Base-by-base conservation (phyloP, 2,113 vertebrate genomes). In the Vulpes ferrilata region DNA sequence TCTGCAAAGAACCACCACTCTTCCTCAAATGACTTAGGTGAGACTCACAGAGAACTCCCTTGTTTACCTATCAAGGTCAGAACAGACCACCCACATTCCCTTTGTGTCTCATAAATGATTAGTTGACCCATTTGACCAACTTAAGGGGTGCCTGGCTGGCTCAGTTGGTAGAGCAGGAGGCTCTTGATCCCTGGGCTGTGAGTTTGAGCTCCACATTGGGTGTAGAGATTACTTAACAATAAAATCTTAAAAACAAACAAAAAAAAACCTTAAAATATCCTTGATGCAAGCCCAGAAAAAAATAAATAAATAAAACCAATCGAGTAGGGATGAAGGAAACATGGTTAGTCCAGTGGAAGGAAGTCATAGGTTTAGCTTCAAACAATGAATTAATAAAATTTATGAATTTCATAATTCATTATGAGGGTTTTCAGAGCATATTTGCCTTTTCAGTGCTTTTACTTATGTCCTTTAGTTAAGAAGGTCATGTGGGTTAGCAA, bases 381-480 rank as follows among this genome's bases (percentile, higher is more conserved):
- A 89, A 93, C 19, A 67, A 3, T 1, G 25, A 93, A 67, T 76
- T 85, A 43, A 51, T 55, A 94, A 92, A 43, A 80, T 65, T 67
- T 88, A 60, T 89, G 13, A 85, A 87, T 73, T 93, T 69, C 79
- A 60, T 84, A 86, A 86, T 67, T 22, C 27, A 69, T 67, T 65
- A 82, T 65, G 27, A 95, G 20, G 3, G 11, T 43, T 93, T 93
- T 88, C n/a, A 35, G 1, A 73, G 22, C 38, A 65, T 64, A 79
- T 51, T 60, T 83, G 16, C 27, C 10, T 90, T 83, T 19, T 43
- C 12, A 32, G 59, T 83, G 69, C 51, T 25, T 96, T 96, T 83
- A 88, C 53, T 84, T 64, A 90, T 64, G 20, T 43, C 15, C 16
- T 38, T 90, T 88, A 82, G 55, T 96, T 43, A 80, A 96, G 57